Conservation (phyloP, 2,888 invertebrate genomes). For the Cheilosia scutellata region DNA sequence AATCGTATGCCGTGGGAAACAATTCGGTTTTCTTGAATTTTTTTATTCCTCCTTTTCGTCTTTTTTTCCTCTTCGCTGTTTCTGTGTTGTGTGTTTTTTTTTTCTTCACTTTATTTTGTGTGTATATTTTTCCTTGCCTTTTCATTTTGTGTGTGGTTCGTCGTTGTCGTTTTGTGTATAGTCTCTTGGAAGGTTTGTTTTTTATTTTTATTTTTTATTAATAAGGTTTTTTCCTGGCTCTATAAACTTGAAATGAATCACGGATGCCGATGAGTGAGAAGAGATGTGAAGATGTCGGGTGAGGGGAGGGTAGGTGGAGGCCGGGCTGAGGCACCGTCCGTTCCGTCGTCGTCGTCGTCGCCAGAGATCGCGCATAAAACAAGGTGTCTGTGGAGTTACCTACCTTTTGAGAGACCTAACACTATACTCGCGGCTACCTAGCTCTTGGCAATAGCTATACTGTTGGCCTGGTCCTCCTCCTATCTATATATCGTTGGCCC, state of each 20-base stretch:
- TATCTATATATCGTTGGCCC: constrained; percentile 47
- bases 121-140: constrained; percentile 91
- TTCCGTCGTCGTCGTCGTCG: not conserved
- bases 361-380: constrained; percentile 68
- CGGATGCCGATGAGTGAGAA: constrained; percentile 71
- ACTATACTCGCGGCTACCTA: constrained; percentile 67
- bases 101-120: constrained; percentile 86
- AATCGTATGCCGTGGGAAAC: constrained; percentile 85
- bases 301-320: not conserved
- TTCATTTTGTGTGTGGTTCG: constrained; percentile 90
- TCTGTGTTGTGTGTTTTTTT: constrained; percentile 80
- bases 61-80: constrained; percentile 78
- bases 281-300: constrained; percentile 18
- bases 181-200: constrained; percentile 67
- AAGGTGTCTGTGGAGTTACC: constrained; percentile 75
- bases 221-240: constrained; percentile 74
- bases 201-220: constrained; percentile 76
- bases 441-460: constrained; percentile 49
- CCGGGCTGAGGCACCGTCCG: constrained; percentile 7
- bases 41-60: constrained; percentile 77
- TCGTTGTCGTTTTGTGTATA: constrained; percentile 46
- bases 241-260: constrained; percentile 76
- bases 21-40: constrained; percentile 84
- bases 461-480: constrained; percentile 44
- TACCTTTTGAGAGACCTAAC: constrained; percentile 70